These are phyloP conservation scores for Bombus fervidus DNA, from an alignment of 1,140 invertebrate genomes.

Conservation along the genomic window DNA sequence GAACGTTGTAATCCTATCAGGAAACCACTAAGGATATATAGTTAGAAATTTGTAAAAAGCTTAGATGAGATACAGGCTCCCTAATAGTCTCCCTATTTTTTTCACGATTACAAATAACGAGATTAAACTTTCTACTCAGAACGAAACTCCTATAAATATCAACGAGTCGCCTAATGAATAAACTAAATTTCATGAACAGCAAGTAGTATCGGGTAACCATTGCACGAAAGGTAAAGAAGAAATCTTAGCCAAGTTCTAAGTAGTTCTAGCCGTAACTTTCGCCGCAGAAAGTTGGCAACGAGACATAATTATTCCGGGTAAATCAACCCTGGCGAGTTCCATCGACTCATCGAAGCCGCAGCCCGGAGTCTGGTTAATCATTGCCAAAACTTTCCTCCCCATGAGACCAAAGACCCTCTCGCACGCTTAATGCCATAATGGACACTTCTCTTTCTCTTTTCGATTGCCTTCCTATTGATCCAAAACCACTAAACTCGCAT, in stretches of 20 bases:
- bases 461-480: constrained; percentile 59
- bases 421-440: constrained; percentile 73
- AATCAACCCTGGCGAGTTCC: constrained; percentile 50
- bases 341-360: constrained; percentile 53
- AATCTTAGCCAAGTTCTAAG: not conserved
- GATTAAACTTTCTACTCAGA: not conserved
- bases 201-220: not conserved
- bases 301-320: constrained; percentile 55
- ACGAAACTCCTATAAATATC: not conserved
- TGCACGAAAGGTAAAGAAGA: not conserved
- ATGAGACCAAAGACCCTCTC: constrained; percentile 66
- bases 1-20: no score
- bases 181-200: not conserved
- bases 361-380: constrained; percentile 74
- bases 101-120: not conserved
- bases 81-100: not conserved
- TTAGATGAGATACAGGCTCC: not conserved
- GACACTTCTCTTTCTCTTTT: constrained; percentile 66
- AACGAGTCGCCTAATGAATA: not conserved
- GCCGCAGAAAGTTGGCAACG: constrained; percentile 3
- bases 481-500: constrained; percentile 23
- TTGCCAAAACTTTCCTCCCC: constrained; percentile 76
- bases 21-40: no score
- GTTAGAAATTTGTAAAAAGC: not conserved
- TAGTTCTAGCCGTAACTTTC: constrained; percentile 6